A percentile compares a stretch with the other conserved stretches of the same genome.
phyloP scores from a whole-genome alignment of 2,113 vertebrate genomes.

The Sorex fumeus region DNA sequence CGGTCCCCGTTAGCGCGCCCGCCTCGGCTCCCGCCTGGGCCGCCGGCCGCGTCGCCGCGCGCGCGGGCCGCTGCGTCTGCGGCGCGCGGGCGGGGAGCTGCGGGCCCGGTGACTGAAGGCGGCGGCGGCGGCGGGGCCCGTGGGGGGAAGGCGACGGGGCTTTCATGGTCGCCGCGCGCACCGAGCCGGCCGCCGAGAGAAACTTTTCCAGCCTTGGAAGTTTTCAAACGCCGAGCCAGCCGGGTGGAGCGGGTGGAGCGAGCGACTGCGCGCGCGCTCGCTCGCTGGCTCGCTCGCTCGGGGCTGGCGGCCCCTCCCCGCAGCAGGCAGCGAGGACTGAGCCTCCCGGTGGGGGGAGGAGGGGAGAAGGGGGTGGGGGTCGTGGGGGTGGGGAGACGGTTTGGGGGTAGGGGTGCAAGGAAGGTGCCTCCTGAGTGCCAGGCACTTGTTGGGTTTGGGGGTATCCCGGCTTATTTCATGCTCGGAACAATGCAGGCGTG shows the following conservation, averaged over 20 bases:
- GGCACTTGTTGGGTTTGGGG: neutral
- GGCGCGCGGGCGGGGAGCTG: neutral
- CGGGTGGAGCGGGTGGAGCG: neutral
- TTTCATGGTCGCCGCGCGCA: conserved; percentile 60
- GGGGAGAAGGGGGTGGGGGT: rapidly evolving
- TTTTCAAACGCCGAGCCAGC: conserved; percentile 69
- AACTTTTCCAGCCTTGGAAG: conserved; percentile 78
- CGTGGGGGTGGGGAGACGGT: neutral
- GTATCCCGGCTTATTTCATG: neutral
- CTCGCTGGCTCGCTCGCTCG: no score
- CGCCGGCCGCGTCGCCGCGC: neutral
- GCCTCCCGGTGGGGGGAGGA: neutral
- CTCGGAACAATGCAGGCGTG: neutral
- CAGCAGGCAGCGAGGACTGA: no score
- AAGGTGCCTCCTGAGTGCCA: neutral
- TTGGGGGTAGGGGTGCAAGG: neutral
- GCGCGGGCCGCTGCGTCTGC: neutral
- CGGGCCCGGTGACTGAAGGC: conserved; percentile 39
- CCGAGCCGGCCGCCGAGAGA: neutral
- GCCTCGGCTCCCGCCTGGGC: conserved; percentile 45
- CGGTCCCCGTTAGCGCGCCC: conserved; percentile 82
- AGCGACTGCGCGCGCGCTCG: neutral
- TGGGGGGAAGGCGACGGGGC: conserved; percentile 44
- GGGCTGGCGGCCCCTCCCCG: no score
- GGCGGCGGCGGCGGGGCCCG: neutral